A percentile compares a stretch with the other conserved stretches of the same genome.
Evolutionary conservation across 2,888 invertebrate species (phyloP).

Genomic region (Leptopterna dolabrata): DNA sequence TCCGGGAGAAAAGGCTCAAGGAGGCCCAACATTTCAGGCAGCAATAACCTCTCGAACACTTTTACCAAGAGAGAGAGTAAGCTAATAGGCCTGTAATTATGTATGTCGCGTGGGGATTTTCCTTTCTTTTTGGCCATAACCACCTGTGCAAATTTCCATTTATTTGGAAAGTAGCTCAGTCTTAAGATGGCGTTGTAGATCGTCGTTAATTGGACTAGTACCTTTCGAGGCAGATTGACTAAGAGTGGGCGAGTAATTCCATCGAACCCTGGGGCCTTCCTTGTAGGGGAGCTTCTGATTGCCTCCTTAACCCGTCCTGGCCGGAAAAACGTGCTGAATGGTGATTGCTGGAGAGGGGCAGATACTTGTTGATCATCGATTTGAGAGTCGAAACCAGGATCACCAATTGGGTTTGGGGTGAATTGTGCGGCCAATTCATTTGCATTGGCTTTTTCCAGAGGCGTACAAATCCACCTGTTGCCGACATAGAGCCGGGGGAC

Average conservation of each 20-base stretch:
- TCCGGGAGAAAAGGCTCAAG: too few relatives aligned
- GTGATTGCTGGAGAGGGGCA: background rate
- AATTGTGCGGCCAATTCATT: background rate
- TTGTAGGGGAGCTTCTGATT: background rate
- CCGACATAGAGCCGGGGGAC: background rate
- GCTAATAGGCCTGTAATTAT: too few relatives aligned
- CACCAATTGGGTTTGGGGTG: background rate
- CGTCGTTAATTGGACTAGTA: too few relatives aligned
- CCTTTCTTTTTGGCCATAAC: too few relatives aligned
- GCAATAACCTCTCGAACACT: too few relatives aligned
- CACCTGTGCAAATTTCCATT: too few relatives aligned
- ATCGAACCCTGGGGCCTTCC: background rate
- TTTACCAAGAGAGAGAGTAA: too few relatives aligned
- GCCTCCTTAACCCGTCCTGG: background rate
- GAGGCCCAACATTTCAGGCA: too few relatives aligned
- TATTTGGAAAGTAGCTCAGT: too few relatives aligned
- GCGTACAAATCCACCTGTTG: background rate
- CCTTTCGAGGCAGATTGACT: too few relatives aligned
- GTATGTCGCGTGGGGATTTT: too few relatives aligned
- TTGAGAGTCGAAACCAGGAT: background rate
- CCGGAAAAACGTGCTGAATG: background rate
- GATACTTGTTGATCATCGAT: background rate
- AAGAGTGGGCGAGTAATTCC: background rate
- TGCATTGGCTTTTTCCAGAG: background rate
- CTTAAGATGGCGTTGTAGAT: too few relatives aligned